Evolutionary conservation across 2,888 invertebrate species (phyloP), one percentile per base, ranked within the genome.

Genomic region (Steinernema carpocapsae): DNA sequence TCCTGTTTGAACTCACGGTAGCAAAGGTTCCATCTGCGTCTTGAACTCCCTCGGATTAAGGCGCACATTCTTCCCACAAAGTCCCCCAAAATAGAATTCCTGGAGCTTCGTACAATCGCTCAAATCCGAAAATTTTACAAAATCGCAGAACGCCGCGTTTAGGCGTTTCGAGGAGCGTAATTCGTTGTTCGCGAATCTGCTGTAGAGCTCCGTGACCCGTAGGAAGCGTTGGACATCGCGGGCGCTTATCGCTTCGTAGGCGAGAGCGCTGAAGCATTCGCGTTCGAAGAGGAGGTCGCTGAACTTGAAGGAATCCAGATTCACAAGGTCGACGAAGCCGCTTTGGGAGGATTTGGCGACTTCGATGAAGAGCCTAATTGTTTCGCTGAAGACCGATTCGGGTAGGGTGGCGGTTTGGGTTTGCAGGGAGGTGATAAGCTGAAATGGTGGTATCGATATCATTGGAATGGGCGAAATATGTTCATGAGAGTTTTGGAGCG

Each of bases 181-280:
- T 64, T 64, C 64, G 26, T 26, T 6, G 32, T 37, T 14, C 17
- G 29, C 29, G 32, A 32, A 29, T 17, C 29, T 1, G 17, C 29
- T 10, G 17, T 32, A 64, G 7, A 32, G 2, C 32, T 29, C 64
- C 14, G 32, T 26, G 64, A 64, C 26, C 32, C 29, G 12, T 32
- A 32, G 12, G 64, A 64, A 64, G 17, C 64, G 22, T 32, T 22
- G 32, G 17, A 29, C 37, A 64, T 64, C 64, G 12, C 29, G 24
- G 2, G 17, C 29, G 17, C 17, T 37, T 3, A 64, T 29, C 17
- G 29, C 32, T 32, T 32, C 64, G n/a, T 64, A 32, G 17, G 64
- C 64, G 29, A 64, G 64, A 6, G 29, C 19, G 14, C 29, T 29
- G 32, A 64, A 64, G 32, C 64, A 64, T 12, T 64, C 64, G 29